phyloP scores from a whole-genome alignment of 2,888 invertebrate species.

The Acleris literana region DNA sequence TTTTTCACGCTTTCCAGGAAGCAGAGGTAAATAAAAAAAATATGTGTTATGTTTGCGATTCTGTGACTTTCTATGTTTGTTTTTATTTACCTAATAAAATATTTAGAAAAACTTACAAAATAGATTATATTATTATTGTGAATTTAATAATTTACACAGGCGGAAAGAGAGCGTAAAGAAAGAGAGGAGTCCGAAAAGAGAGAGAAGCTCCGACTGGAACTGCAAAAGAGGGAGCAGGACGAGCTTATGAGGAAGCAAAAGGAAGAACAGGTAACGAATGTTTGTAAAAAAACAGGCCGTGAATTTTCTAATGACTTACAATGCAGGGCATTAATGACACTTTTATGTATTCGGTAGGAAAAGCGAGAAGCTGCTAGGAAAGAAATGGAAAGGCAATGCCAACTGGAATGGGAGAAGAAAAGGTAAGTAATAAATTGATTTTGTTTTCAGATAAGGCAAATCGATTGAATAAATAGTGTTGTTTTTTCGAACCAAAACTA shows the following conservation, averaged over 20 bases:
- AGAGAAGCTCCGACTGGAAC: slow-evolving; percentile 90
- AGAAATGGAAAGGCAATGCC: slow-evolving; percentile 97
- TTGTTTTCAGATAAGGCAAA: background rate
- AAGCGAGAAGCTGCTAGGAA: slow-evolving; percentile 78
- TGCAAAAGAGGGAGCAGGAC: slow-evolving; percentile 91
- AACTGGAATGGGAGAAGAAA: slow-evolving; percentile 98
- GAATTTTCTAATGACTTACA: background rate
- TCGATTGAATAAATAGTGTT: no score
- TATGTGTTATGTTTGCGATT: background rate
- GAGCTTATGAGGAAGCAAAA: slow-evolving; percentile 93
- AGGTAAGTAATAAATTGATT: slow-evolving; percentile 64
- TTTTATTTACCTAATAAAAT: no score
- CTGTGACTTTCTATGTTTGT: no score
- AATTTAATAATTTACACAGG: slow-evolving; percentile 68
- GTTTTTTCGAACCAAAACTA: no score
- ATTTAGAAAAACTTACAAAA: no score
- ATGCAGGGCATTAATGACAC: background rate
- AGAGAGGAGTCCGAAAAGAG: slow-evolving; percentile 94
- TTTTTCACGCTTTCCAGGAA: slow-evolving; percentile 47
- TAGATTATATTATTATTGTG: no score
- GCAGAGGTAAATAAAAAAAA: slow-evolving; percentile 53
- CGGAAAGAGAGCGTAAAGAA: slow-evolving; percentile 96
- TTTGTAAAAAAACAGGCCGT: background rate
- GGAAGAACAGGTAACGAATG: slow-evolving; percentile 81
- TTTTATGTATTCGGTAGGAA: slow-evolving; percentile 53